A percentile compares a stretch with the other conserved stretches of the same genome.
phyloP scores from a whole-genome alignment of 1,140 invertebrate genomes.

The Tribolium castaneum region DNA sequence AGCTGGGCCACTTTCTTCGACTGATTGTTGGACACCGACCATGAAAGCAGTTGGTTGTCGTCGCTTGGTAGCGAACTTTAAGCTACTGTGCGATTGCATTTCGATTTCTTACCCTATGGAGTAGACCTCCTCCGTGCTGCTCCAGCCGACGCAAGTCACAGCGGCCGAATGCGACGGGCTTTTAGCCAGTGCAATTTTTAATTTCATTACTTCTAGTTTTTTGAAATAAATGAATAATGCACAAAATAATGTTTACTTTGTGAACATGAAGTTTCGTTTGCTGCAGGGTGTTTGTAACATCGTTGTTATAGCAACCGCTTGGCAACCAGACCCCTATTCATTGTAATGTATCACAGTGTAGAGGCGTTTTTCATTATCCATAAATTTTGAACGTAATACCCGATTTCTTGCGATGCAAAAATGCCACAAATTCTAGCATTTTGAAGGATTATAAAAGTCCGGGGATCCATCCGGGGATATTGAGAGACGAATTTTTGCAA shows the following conservation, averaged over 20 bases:
- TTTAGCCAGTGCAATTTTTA: slow-evolving; percentile 81
- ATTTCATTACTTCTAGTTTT: slow-evolving; percentile 74
- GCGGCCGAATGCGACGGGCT: slow-evolving; percentile 79
- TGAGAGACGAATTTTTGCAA: no score
- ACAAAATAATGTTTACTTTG: slow-evolving; percentile 18
- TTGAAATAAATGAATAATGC: slow-evolving; percentile 1
- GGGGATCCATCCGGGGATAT: background rate
- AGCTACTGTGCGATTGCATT: background rate
- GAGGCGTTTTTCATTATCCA: background rate
- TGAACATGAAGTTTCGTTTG: slow-evolving; percentile 31
- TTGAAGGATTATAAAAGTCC: background rate
- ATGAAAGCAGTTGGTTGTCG: slow-evolving; percentile 90
- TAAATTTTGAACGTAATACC: background rate
- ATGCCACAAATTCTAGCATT: background rate
- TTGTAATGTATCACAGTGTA: background rate
- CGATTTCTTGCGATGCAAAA: background rate
- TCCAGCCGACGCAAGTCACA: slow-evolving; percentile 92
- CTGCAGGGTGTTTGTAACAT: slow-evolving; percentile 32
- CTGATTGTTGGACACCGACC: slow-evolving; percentile 86
- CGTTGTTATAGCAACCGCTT: slow-evolving; percentile 29
- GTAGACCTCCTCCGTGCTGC: slow-evolving; percentile 90
- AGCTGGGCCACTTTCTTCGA: slow-evolving; percentile 81
- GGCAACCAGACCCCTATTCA: background rate
- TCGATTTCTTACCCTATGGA: slow-evolving; percentile 79
- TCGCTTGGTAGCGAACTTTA: slow-evolving; percentile 71